Conservation (phyloP, 2,113 vertebrate genomes). For the Laticauda colubrina region DNA sequence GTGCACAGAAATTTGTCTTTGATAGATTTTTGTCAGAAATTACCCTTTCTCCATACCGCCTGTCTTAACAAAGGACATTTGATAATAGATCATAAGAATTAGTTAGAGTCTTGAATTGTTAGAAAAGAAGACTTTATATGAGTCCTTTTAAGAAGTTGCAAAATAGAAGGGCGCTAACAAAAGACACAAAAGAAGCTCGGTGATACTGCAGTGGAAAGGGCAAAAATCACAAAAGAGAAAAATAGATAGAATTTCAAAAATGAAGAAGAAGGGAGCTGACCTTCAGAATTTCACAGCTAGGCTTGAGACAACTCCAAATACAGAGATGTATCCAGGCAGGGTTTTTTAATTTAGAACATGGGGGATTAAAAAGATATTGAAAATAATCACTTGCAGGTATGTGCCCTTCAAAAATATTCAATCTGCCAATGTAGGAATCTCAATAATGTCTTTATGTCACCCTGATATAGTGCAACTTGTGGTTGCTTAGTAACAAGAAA, state of each 20-base stretch:
- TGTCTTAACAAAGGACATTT: background rate
- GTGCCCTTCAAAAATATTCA: conserved; percentile 35
- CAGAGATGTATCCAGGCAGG: conserved; percentile 16
- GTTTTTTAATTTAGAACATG: conserved; percentile 21
- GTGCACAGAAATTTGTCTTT: background rate
- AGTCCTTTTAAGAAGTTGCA: background rate
- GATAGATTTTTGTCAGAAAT: background rate
- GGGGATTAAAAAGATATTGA: conserved; percentile 4
- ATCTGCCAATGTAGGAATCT: conserved; percentile 33
- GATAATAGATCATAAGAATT: background rate
- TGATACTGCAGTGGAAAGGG: conserved; percentile 31
- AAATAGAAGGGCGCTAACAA: conserved; percentile 17
- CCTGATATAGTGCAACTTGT: background rate
- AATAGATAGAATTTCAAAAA: conserved; percentile 10
- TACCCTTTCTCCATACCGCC: background rate
- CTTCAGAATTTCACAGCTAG: conserved; percentile 1
- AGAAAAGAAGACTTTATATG: background rate
- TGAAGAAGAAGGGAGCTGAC: conserved; percentile 10
- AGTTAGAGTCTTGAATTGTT: background rate
- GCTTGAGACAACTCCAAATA: conserved; percentile 4
- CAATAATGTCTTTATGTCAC: background rate
- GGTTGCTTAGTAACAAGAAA: conserved; percentile 57
- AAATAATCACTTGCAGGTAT: conserved; percentile 25
- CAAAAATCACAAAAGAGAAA: background rate
- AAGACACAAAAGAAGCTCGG: background rate